Percentiles rank a stretch among this genome's conserved stretches.
Conservation (phyloP, 2,113 vertebrate species). For the Pyxicephalus adspersus region DNA sequence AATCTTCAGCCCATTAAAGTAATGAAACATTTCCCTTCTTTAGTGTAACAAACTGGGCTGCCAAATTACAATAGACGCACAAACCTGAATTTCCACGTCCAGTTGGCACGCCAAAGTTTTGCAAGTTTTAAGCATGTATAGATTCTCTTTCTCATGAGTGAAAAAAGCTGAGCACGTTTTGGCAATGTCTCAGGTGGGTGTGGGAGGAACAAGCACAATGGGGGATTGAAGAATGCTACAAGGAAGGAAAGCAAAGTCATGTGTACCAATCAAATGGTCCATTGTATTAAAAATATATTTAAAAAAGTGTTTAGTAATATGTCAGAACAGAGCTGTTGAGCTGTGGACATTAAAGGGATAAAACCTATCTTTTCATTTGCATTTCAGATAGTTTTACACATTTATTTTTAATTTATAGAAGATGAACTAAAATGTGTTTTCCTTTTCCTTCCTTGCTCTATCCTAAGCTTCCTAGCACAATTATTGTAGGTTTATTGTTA, state of each 20-base stretch:
- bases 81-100: conserved; percentile 4
- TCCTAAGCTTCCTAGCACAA: no score
- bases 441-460: no score
- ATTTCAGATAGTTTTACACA: no score
- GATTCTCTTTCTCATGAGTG: conserved; percentile 10
- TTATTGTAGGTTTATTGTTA: no score
- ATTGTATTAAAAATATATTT: background rate
- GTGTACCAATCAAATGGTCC: background rate
- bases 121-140: conserved; percentile 22
- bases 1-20: background rate
- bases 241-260: background rate
- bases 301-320: background rate
- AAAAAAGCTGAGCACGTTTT: conserved; percentile 42
- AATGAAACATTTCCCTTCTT: background rate
- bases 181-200: conserved; percentile 16
- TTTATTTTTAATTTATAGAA: no score
- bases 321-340: no score
- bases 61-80: background rate
- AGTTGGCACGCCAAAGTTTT: background rate
- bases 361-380: no score
- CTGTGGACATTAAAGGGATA: no score
- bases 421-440: no score
- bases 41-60: background rate
- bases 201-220: conserved; percentile 29
- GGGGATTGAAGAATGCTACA: conserved; percentile 10